Evolutionary conservation across 2,113 vertebrate genomes (phyloP).

Genomic region (Tetrax tetrax): DNA sequence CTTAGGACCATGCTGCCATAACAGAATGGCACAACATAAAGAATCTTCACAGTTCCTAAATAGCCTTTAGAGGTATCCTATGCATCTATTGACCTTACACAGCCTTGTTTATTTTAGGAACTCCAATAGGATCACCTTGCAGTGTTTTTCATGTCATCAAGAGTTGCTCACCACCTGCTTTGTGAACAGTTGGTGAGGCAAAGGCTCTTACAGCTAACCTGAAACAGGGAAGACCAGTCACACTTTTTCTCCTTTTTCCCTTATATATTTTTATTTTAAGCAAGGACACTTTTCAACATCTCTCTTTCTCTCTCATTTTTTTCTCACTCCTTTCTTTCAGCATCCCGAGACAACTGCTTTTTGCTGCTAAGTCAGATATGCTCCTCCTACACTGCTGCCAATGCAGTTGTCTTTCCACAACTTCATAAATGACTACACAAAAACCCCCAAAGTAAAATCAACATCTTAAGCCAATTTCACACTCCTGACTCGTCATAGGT

Average conservation of each 20-base stretch:
- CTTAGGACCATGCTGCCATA: neutral
- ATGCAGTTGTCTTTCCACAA: neutral
- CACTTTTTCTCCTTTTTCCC: neutral
- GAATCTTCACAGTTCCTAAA: neutral
- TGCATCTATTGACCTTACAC: neutral
- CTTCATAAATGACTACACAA: neutral
- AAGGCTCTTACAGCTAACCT: neutral
- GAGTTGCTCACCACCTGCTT: neutral
- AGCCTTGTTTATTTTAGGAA: neutral
- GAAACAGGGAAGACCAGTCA: neutral
- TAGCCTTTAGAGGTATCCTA: neutral
- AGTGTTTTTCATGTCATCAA: neutral
- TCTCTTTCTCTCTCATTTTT: neutral
- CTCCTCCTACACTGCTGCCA: neutral
- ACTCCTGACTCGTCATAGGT: neutral
- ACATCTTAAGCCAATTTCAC: neutral
- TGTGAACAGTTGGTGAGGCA: neutral
- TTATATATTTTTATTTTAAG: neutral
- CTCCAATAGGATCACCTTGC: neutral
- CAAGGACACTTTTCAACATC: neutral
- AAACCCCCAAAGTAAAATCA: neutral
- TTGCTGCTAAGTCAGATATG: neutral
- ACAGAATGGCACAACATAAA: neutral
- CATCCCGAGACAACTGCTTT: neutral
- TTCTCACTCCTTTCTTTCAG: neutral